These are phyloP conservation scores for Neogale vison DNA, from an alignment of 2,113 vertebrate genomes.

Conservation along the genomic window DNA sequence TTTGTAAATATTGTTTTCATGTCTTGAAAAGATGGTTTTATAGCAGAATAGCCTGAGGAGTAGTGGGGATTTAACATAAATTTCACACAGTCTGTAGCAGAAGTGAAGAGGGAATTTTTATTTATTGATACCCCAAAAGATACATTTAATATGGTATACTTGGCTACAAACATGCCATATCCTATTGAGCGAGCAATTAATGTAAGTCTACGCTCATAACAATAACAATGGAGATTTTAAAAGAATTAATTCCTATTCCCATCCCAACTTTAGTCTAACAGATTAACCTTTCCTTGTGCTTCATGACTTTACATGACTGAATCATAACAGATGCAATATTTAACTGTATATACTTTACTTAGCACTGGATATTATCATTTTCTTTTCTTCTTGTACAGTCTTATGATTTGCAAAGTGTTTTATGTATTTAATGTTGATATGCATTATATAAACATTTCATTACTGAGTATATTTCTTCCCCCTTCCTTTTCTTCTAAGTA, in stretches of 20 bases:
- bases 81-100: neutral
- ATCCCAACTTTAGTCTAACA: neutral
- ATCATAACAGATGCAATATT: neutral
- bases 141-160: neutral
- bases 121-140: neutral
- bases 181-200: neutral
- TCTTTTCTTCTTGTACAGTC: neutral
- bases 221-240: neutral
- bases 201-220: neutral
- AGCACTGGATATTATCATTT: neutral
- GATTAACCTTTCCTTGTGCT: neutral
- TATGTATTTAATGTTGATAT: neutral
- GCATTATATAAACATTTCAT: neutral
- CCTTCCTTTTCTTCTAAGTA: neutral
- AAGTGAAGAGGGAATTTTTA: constrained; percentile 5
- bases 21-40: neutral
- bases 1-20: neutral
- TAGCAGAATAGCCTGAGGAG: neutral
- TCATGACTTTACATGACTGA: neutral
- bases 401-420: neutral
- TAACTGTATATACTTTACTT: neutral
- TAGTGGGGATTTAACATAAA: neutral
- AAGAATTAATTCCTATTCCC: neutral
- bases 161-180: neutral
- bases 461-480: neutral